These are phyloP conservation scores for Parauchenoglanis ngamensis DNA, from an alignment of 2,797 vertebrate genomes.

Conservation along the genomic window DNA sequence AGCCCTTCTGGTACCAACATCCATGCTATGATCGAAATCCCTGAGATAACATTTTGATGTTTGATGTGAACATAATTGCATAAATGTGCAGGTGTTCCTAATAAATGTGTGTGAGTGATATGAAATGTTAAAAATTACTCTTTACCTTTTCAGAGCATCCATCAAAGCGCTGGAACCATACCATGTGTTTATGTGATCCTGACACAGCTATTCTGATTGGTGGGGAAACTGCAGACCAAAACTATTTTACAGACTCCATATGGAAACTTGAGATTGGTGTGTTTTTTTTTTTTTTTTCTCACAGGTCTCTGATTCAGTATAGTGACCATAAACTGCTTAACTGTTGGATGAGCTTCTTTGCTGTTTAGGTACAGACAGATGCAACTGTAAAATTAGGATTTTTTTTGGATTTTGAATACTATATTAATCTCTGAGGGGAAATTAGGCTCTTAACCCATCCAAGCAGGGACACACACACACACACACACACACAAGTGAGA, in stretches of 20 bases:
- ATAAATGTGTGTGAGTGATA: background rate
- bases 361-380: background rate
- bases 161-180: slow-evolving; percentile 84
- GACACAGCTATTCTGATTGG: slow-evolving; percentile 84
- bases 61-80: background rate
- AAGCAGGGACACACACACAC: too few relatives aligned
- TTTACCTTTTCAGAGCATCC: slow-evolving; percentile 71
- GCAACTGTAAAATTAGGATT: too few relatives aligned
- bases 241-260: slow-evolving; percentile 71
- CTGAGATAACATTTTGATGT: background rate
- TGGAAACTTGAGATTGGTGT: slow-evolving; percentile 89
- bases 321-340: background rate
- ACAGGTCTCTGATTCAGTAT: background rate
- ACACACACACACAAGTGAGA: too few relatives aligned
- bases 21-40: background rate
- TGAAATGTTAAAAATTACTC: background rate
- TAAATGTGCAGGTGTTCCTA: background rate
- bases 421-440: too few relatives aligned
- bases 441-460: too few relatives aligned
- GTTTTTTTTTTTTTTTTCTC: background rate
- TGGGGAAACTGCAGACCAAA: slow-evolving; percentile 76
- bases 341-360: background rate
- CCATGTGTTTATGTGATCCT: slow-evolving; percentile 83
- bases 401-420: too few relatives aligned
- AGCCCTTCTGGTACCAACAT: background rate